These are phyloP conservation scores for Crossocerus cetratus DNA, from an alignment of 2,888 invertebrate genomes.

Conservation along the genomic window DNA sequence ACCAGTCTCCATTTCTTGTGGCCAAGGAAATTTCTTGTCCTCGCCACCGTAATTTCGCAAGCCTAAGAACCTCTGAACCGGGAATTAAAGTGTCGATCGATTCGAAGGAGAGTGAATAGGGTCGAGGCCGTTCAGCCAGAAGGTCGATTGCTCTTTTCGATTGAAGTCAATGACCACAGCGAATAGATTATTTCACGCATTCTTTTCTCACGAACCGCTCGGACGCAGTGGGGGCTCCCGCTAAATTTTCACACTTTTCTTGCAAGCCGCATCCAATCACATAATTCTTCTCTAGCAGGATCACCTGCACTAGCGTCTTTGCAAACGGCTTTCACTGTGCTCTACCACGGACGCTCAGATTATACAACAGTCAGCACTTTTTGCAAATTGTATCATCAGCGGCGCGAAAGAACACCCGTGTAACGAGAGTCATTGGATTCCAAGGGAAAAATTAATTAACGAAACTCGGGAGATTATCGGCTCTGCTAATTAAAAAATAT, in stretches of 20 bases:
- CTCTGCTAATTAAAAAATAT: constrained; percentile 55
- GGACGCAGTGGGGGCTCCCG: background rate
- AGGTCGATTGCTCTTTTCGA: constrained; percentile 8
- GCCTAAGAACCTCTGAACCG: constrained; percentile 9
- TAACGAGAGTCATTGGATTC: too few species aligned
- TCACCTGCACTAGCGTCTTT: too few species aligned
- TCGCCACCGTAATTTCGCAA: background rate
- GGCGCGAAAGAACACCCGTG: constrained; percentile 3
- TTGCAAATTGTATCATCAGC: too few species aligned
- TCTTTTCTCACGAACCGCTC: background rate
- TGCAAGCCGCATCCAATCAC: too few species aligned
- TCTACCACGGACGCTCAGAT: too few species aligned
- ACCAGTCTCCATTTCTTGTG: too few species aligned
- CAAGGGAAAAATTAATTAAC: background rate
- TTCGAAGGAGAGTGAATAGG: background rate
- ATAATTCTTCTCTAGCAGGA: too few species aligned
- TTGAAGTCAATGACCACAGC: constrained; percentile 8
- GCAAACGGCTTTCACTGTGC: too few species aligned
- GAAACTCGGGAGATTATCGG: constrained; percentile 53
- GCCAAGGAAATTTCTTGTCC: background rate
- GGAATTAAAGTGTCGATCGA: constrained; percentile 13
- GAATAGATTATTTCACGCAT: background rate
- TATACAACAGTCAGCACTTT: too few species aligned
- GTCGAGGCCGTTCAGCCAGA: constrained; percentile 5
- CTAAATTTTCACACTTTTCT: constrained; percentile 4